phyloP scores from a whole-genome alignment of 2,113 vertebrate genomes.

The Centropus bengalensis region DNA sequence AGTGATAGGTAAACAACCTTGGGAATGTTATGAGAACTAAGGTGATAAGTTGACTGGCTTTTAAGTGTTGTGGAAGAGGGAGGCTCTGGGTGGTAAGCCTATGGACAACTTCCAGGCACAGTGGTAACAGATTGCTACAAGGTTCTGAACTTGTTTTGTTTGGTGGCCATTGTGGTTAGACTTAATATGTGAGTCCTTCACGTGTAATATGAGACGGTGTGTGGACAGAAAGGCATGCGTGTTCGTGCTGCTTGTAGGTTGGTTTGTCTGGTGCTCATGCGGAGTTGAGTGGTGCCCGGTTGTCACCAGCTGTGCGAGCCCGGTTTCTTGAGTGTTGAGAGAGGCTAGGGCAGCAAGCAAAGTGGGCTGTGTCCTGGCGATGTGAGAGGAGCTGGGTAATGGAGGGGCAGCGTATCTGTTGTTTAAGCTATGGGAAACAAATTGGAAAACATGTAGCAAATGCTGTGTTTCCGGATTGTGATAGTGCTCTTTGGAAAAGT shows the following conservation, averaged over 20 bases:
- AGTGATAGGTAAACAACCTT: background rate
- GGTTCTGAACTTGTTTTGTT: constrained; percentile 42
- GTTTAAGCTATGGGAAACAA: background rate
- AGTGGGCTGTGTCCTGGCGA: background rate
- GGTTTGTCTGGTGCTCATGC: background rate
- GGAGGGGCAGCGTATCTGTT: background rate
- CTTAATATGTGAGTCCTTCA: background rate
- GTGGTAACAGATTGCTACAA: constrained; percentile 32
- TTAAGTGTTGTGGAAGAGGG: background rate
- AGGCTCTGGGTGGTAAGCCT: background rate
- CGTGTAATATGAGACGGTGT: constrained; percentile 29
- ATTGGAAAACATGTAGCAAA: background rate
- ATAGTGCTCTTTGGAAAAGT: background rate
- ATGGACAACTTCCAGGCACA: background rate
- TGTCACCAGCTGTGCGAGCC: background rate
- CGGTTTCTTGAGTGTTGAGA: background rate
- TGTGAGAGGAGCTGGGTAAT: background rate
- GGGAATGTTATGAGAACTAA: background rate
- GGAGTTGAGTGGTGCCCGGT: background rate
- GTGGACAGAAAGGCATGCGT: background rate
- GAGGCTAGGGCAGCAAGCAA: background rate
- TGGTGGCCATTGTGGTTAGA: background rate
- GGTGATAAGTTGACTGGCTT: background rate
- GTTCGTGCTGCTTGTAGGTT: background rate
- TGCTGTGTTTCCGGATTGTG: accelerated